Base-by-base conservation (phyloP, 1,140 invertebrate species). In the Zeugodacus cucurbitae region DNA sequence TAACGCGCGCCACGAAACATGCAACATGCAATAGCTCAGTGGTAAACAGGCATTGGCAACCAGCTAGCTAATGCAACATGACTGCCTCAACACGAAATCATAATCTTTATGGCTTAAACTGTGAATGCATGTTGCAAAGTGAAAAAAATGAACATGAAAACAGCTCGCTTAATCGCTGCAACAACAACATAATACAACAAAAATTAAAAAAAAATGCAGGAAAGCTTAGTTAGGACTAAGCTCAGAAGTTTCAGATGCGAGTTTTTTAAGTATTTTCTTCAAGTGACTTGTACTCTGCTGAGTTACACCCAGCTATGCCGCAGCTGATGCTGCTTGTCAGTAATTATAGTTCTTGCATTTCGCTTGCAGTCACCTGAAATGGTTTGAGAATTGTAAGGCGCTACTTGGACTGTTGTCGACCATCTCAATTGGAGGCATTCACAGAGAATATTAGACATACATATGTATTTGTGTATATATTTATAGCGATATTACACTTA, bases 21-120 rank as follows among this genome's bases (percentile, higher is more conserved):
- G 74, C 41, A 82, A 82, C 74, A 82, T 48, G 74, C 74, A 82
- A 44, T 48, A n/a, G 41, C 44, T 82, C 74, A 82, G 20, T 22
- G 67, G 34, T 34, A 10, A 54, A 6, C 5, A 41, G 20, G 17
- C 34, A 37, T 2, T 54, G 48, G 67, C 67, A 74, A 22, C 67
- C 20, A 48, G 44, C 37, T n/a, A n/a, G n/a, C n/a, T 82, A 82
- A 82, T 82, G 74, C 74, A 82, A 82, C 74, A 82, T 82, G 74
- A 82, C 74, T 82, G 74, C 3, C n/a, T 44, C 74, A 74, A 54
- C 74, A 82, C 74, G 41, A 48, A 82, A 82, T 82, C 74, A 48
- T 82, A 82, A 82, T 82, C 74, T 48, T 44, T 14, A 82, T 82
- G 41, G 74, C 41, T 82, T 82, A 48, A 48, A 82, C n/a, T n/a